Evolutionary conservation across 2,113 vertebrate genomes (phyloP).

Genomic region (Chloroceryle aenea): DNA sequence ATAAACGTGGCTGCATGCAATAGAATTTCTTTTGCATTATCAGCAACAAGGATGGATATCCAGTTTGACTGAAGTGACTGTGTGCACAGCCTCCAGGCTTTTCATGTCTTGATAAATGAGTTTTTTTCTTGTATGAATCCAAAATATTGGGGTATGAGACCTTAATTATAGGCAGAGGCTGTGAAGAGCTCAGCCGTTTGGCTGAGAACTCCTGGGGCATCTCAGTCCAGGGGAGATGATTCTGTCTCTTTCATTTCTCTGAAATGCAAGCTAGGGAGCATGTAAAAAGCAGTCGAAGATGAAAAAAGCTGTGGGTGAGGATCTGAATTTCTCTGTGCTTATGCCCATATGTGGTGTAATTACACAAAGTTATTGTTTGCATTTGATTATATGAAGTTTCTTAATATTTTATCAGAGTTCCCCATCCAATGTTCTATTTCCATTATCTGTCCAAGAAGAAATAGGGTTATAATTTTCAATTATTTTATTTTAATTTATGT

Average conservation of each 20-base stretch:
- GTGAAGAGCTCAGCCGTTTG: neutral
- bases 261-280: fast-evolving
- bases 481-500: neutral
- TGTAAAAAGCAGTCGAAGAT: neutral
- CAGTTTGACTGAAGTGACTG: neutral
- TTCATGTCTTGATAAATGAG: neutral
- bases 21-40: neutral
- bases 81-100: neutral
- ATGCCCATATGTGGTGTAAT: neutral
- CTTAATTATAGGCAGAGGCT: neutral
- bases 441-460: neutral
- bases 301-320: neutral
- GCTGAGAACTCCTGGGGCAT: neutral
- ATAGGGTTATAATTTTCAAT: neutral
- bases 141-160: neutral
- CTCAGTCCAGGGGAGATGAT: neutral
- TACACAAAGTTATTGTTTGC: neutral
- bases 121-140: neutral
- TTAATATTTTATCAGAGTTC: neutral
- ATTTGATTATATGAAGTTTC: neutral
- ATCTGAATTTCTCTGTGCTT: neutral
- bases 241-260: neutral
- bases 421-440: neutral
- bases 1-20: neutral
- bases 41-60: neutral